A percentile compares a stretch with the other conserved stretches of the same genome.
These are phyloP conservation scores for Diadophis punctatus DNA, from an alignment of 2,113 vertebrate genomes.

Conservation along the genomic window DNA sequence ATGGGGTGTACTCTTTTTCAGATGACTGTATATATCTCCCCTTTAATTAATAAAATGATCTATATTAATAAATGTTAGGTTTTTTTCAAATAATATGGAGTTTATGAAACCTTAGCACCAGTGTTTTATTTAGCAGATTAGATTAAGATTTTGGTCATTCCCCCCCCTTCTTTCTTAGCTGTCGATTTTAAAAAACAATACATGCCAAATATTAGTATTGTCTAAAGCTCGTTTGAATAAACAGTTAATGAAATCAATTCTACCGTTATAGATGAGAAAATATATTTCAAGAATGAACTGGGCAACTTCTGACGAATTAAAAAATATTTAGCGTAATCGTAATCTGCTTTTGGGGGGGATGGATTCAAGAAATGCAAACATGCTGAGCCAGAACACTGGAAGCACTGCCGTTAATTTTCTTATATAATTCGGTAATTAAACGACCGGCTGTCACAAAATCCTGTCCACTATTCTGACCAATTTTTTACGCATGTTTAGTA, in stretches of 20 bases:
- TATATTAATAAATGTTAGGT: background rate
- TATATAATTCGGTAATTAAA: background rate
- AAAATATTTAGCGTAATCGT: background rate
- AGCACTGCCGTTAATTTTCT: background rate
- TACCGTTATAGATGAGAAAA: background rate
- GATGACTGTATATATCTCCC: background rate
- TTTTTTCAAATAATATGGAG: background rate
- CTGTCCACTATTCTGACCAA: background rate
- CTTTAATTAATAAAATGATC: background rate
- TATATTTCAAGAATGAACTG: background rate
- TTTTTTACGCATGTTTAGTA: background rate
- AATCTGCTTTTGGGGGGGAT: background rate
- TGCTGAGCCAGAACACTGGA: background rate
- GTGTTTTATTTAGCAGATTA: background rate
- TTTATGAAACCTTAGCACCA: background rate
- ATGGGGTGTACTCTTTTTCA: background rate
- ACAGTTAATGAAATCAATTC: background rate
- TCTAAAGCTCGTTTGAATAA: background rate
- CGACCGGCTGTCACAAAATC: background rate
- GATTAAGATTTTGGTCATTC: background rate
- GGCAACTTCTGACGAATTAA: background rate
- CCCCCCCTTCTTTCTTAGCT: background rate
- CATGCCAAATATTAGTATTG: background rate
- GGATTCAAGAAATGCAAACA: background rate
- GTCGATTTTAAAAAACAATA: background rate